Evolutionary conservation across 2,797 vertebrate species (phyloP), one percentile per base, ranked within the genome.

Genomic region (Anniella stebbinsi): DNA sequence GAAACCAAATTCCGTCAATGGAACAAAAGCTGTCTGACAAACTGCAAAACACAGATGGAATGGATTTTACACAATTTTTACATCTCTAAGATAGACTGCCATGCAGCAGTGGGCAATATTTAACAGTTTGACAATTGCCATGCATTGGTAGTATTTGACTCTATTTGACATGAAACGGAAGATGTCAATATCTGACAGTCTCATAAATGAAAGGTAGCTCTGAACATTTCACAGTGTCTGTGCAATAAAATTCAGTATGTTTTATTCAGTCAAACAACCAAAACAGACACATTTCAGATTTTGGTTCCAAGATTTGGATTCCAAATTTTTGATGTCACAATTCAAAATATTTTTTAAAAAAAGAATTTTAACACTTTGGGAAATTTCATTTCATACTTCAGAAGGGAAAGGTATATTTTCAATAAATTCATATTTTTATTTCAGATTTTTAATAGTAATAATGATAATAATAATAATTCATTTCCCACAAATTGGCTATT

Each of bases 121-220:
- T 60, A 36, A 67, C 36, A 67, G 38, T 81, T 81, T 81, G 72
- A 54, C 48, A 80, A 8, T 28, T 48, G 66, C 45, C 15, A 84
- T 33, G 66, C 66, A 73, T 48, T 48, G 54, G 21, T 54, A 73
- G 12, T 38, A 73, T 54, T 33, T 84, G 45, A 33, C 41, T 67
- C 38, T 28, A 72, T 73, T 86, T 73, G 69, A 86, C 70, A 36
- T 86, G 69, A 48, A 86, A 72, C 25, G 73, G n/a, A 36, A 86
- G 69, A 73, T 73, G 48, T 54, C 84, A 86, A 8, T 33, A 38
- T 86, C 10, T 28, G 36, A 69, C 8, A 23, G 5, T 51, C 33
- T 69, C 66, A 36, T 6, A 51, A 51, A 51, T 9, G 45, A 54
- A 18, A 60, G 17, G 23, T 25, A 75, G n/a, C 25, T 41, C 30